Base-by-base conservation (phyloP, 2,888 invertebrate species). In the Eupithecia insigniata region DNA sequence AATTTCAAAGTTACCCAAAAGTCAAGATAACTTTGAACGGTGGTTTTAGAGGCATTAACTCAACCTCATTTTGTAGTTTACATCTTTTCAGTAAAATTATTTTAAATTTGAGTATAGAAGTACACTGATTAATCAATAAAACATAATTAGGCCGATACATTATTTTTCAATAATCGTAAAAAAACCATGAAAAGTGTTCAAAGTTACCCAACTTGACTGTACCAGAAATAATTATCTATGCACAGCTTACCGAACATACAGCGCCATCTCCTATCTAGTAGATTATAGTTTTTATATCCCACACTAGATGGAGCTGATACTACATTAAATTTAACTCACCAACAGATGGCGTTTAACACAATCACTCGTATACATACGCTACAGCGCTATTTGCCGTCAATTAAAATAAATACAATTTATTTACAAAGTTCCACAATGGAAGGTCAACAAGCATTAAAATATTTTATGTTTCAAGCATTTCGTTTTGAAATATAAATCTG, bases 341-440 rank as follows among this genome's bases (percentile, higher is more conserved):
- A 75, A 75, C 70, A 81, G 82, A 78, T 80, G 79, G 78, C 81
- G 79, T 77, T 76, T 76, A 74, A 77, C 78, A 78, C 75, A 77
- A 80, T 77, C 78, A 78, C 77, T 79, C 79, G 79, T 79, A 78
- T 78, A 78, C 79, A 78, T 78, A 78, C 79, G 78, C 79, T 78
- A 79, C 79, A 77, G 77, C 78, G 79, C 79, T 78, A 79, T 70
- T 71, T 80, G 79, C 78, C 79, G 80, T 79, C 74, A 72, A 71
- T 77, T 77, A 76, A 76, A 76, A 77, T 78, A 78, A 79, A 79
- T 77, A 78, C 74, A 78, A 74, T 71, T 65, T 79, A 78, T 76
- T 73, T 80, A 79, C 79, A 79, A 74, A 76, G 67, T 73, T 73
- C 77, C 78, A 76, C 77, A 76, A 30, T 77, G 73, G 77, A 78